A percentile compares a stretch with the other conserved stretches of the same genome.
These are phyloP conservation scores for Mus pahari DNA, from an alignment of 2,113 vertebrate species.

Conservation along the genomic window DNA sequence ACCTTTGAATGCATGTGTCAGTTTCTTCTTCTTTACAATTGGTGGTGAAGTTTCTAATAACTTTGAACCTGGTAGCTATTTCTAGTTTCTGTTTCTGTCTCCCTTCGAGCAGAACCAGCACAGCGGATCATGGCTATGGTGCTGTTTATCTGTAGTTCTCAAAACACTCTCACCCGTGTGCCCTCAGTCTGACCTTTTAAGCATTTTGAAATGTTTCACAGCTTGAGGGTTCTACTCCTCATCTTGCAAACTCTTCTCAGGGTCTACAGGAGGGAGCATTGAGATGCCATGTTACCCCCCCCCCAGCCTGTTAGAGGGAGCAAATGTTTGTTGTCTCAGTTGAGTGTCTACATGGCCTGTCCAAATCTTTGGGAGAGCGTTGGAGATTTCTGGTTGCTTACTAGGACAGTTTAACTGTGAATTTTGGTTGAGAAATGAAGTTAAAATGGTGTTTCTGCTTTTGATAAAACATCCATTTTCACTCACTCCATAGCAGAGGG, in stretches of 20 bases:
- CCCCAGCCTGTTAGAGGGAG: not conserved
- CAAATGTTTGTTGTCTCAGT: conserved; percentile 40
- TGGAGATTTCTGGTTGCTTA: conserved; percentile 38
- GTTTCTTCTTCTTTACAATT: conserved; percentile 31
- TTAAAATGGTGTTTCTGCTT: conserved; percentile 43
- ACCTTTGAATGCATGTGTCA: not conserved
- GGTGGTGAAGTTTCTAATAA: conserved; percentile 29
- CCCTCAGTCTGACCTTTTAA: not conserved
- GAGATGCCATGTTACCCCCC: not conserved
- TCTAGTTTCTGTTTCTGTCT: conserved; percentile 20
- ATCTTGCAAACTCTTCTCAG: conserved; percentile 45
- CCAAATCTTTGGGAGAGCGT: conserved; percentile 13
- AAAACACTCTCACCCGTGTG: not conserved
- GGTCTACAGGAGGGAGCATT: conserved; percentile 6
- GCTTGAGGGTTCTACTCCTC: not conserved
- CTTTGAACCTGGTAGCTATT: not conserved
- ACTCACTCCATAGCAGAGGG: not conserved
- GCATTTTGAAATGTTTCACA: conserved; percentile 29
- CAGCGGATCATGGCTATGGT: not conserved
- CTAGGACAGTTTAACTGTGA: conserved; percentile 23
- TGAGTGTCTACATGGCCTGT: conserved; percentile 36
- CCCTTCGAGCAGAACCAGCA: not conserved
- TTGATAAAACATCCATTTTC: conserved; percentile 4
- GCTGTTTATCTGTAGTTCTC: not conserved
- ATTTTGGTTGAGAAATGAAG: conserved; percentile 56